A percentile compares a stretch with the other conserved stretches of the same genome.
phyloP scores from a whole-genome alignment of 2,797 vertebrate genomes.

The Sandelia bainsii region DNA sequence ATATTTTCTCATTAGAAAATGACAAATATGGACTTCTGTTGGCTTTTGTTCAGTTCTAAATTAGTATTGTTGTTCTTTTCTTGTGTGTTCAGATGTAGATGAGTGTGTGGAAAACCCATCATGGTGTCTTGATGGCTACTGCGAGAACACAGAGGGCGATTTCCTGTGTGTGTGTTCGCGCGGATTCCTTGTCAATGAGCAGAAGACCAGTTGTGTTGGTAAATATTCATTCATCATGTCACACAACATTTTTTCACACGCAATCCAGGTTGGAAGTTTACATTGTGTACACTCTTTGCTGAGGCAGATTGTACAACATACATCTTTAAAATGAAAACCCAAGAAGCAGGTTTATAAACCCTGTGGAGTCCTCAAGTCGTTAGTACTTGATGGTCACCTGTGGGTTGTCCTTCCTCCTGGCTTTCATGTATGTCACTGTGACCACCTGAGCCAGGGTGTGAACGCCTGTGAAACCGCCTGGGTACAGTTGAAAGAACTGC shows the following conservation, averaged over 20 bases:
- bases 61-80: background rate
- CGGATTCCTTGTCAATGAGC: constrained; percentile 87
- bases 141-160: constrained; percentile 91
- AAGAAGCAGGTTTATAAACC: no score
- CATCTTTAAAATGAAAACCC: no score
- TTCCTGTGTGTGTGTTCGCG: constrained; percentile 89
- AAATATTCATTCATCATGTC: constrained; percentile 48
- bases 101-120: constrained; percentile 86
- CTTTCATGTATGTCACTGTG: no score
- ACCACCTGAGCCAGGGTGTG: no score
- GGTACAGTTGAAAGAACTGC: no score
- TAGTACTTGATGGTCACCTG: no score
- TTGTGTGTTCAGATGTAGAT: constrained; percentile 85
- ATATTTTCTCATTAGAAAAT: background rate
- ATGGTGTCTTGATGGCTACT: constrained; percentile 88
- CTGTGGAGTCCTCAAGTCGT: no score
- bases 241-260: background rate
- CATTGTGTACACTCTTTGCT: no score
- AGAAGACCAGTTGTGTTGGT: constrained; percentile 89
- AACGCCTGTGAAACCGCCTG: no score
- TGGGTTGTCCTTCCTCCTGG: no score
- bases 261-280: no score
- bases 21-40: background rate
- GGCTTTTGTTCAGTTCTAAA: background rate
- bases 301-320: no score